Evolutionary conservation across 2,113 vertebrate species (phyloP), one percentile per base, ranked within the genome.

Genomic region (Leucosticte australis): DNA sequence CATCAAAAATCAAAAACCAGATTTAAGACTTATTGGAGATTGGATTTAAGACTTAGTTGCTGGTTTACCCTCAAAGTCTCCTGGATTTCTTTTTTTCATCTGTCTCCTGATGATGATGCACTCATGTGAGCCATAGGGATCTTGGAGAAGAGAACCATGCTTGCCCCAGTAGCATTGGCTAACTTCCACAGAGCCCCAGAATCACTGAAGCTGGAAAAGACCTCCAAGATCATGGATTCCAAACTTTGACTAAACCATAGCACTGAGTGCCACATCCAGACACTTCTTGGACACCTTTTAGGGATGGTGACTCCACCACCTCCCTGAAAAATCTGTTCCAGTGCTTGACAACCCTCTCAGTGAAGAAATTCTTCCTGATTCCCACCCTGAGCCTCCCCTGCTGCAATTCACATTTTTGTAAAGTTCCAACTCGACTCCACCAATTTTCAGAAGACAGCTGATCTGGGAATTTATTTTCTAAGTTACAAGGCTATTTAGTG

Each of bases 391-490:
- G 50, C 44, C 22, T 56, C 18, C 22, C 12, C 52, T 81, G 44
- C 52, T 65, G 42, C 27, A 42, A 6, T 49, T 42, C 57, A 42
- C 31, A 42, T 12, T 6, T 73, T 79, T 68, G 14, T 26, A 55
- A 68, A 85, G 33, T 17, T 71, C 52, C 75, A 71, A 13, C 12
- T 84, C 9, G 15, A 44, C 52, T 75, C 63, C 77, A 53, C 79
- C 47, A 18, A 3, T 91, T 96, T 89, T 62, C 83, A 95, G 28
- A 90, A 92, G 47, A 35, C 95, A 84, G 39, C 79, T 83, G 71
- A 78, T n/a, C 44, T 92, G 47, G 83, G 87, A 89, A 75, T 92
- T 93, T 77, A 50, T 84, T 95, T 97, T 92, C 63, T 57, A 44
- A 92, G 81, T 31, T 47, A 83, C 7, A 11, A 53, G 23, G 46